Base-by-base conservation (phyloP, 37 sponge, comb jelly and placozoan genomes). In the Mnemiopsis leidyi region DNA sequence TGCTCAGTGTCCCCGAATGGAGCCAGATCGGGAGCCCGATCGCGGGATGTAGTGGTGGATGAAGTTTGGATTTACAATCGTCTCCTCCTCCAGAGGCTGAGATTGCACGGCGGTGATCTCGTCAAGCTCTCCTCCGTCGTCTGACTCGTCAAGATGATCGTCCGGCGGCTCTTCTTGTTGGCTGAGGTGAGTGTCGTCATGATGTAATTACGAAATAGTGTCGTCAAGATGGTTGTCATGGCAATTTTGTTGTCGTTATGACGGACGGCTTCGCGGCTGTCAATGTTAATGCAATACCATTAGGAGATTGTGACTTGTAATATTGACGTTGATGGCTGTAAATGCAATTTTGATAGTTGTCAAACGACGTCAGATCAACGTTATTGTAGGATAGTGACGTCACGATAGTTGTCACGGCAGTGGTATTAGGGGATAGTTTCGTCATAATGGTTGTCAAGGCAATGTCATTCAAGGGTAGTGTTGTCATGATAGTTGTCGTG, bases 81-180 rank as follows among this genome's bases (percentile, higher is more conserved):
- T 85, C 90, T 85, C 90, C 90, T 85, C 90, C 28, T 85, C 90
- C n/a, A 40, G 40, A 25, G 90, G 90, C 61, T 85, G 90, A 1
- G 90, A 85, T 33, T 85, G 90, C 26, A 85, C 90, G 25, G 90
- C 90, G 0, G 90, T 85, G 0, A 85, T 85, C 61, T 85, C 90
- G 61, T 85, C 90, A 7, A 40, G 24, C 24, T 85, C 90, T 23
- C 61, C 90, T 40, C 61, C 90, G 30, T 85, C 90, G 21, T 85
- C 90, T 39, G 61, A 40, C 61, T 85, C 90, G 61, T 38, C 61
- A 13, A 33, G 7, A 2, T 85, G 38, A 1, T 16, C 79, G 18
- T 77, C 79, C 7, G 35, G 35, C 18, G 79, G 20, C 20, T 77
- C 79, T 32, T 77, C 79, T 35, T 85, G 21, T 26, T 85, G 90